Conservation (phyloP, 2,888 invertebrate species). For the Cosmia trapezina region DNA sequence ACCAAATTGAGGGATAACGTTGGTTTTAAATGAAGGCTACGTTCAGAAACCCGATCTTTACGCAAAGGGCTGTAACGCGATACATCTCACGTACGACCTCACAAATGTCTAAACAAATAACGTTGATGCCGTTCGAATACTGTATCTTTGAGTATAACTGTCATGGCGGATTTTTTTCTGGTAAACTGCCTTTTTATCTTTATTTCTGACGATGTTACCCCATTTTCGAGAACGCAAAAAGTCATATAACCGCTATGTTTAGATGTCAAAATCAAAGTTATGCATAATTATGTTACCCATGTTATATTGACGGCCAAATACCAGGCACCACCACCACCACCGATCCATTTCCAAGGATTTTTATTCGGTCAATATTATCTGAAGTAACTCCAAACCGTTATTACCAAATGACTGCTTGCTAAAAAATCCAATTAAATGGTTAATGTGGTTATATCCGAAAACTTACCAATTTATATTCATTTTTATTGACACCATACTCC, state of each 20-base stretch:
- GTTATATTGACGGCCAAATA: not conserved
- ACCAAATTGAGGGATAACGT: conserved; percentile 6
- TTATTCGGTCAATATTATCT: not conserved
- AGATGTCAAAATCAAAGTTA: not conserved
- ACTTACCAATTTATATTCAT: not conserved
- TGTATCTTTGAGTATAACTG: conserved; percentile 15
- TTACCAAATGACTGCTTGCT: not conserved
- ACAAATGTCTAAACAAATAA: conserved; percentile 45
- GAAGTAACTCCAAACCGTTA: not conserved
- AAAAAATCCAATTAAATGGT: not conserved
- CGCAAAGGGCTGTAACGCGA: conserved; percentile 39
- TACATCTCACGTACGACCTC: conserved; percentile 29
- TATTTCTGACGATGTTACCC: not conserved
- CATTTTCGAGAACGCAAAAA: not conserved
- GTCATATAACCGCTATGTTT: not conserved
- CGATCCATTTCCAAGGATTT: not conserved
- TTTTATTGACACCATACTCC: conserved; percentile 19
- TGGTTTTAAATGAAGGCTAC: conserved; percentile 6
- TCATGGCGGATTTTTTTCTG: not conserved
- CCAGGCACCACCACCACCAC: not conserved
- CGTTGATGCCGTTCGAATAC: conserved; percentile 16
- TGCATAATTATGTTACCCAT: not conserved
- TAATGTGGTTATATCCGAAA: not conserved
- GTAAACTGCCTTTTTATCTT: not conserved
- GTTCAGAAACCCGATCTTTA: conserved; percentile 17